Conservation (phyloP, 2,888 invertebrate genomes). For the Epinotia bilunana region DNA sequence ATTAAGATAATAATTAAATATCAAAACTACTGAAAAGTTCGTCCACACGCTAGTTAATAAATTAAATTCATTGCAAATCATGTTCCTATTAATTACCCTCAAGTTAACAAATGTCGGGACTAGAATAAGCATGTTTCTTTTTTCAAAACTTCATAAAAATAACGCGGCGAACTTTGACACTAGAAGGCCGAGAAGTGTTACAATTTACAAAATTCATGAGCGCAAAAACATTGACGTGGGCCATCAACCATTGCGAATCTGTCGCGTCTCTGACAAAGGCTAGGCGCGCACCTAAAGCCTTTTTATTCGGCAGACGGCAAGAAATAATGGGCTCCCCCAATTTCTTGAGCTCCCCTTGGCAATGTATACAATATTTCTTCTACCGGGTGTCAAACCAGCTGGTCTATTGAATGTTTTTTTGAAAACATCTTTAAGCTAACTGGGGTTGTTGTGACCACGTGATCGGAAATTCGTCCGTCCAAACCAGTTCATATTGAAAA, state of each 20-base stretch:
- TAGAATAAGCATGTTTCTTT: not conserved
- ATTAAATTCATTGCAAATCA: not conserved
- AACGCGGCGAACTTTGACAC: conserved; percentile 76
- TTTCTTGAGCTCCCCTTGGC: conserved; percentile 69
- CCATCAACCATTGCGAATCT: conserved; percentile 65
- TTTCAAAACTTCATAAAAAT: conserved; percentile 50
- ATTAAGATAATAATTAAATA: no score
- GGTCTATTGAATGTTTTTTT: conserved; percentile 73
- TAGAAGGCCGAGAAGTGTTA: conserved; percentile 63
- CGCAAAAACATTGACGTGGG: conserved; percentile 53
- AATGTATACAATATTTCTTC: conserved; percentile 75
- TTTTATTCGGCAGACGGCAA: conserved; percentile 59
- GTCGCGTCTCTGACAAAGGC: conserved; percentile 67
- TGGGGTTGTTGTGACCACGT: conserved; percentile 61
- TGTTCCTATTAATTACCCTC: not conserved
- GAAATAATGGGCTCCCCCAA: conserved; percentile 70
- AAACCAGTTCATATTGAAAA: conserved; percentile 26
- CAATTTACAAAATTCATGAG: conserved; percentile 53
- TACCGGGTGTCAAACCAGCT: conserved; percentile 75
- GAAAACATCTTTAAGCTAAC: conserved; percentile 38
- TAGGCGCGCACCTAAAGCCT: conserved; percentile 55
- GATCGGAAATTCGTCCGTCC: conserved; percentile 69
- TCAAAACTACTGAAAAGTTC: not conserved
- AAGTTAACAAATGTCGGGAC: not conserved
- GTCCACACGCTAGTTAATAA: not conserved